phyloP scores from a whole-genome alignment of 2,113 vertebrate genomes.

The Petrocephalus zakoni region DNA sequence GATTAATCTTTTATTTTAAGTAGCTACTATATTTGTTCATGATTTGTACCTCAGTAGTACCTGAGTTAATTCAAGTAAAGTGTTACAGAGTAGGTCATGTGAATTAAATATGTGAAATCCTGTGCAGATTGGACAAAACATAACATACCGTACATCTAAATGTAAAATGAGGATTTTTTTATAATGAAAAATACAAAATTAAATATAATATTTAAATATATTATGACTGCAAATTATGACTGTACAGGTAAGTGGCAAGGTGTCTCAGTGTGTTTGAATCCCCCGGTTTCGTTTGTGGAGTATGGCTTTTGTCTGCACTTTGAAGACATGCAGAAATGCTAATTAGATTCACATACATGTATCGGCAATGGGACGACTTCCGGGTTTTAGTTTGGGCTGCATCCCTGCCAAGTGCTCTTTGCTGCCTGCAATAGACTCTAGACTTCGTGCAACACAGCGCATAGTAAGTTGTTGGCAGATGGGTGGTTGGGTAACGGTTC shows the following conservation, averaged over 20 bases:
- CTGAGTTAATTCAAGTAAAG: too few species aligned
- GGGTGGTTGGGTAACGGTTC: background rate
- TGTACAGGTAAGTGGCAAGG: background rate
- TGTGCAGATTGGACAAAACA: background rate
- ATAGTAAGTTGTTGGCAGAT: background rate
- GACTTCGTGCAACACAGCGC: background rate
- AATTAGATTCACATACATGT: background rate
- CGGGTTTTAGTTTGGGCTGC: background rate
- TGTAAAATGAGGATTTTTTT: background rate
- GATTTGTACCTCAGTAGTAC: too few species aligned
- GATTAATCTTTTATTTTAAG: background rate
- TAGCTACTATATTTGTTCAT: too few species aligned
- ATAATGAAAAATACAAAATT: background rate
- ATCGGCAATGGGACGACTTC: background rate
- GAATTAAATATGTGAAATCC: background rate
- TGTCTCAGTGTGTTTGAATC: background rate
- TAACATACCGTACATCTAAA: background rate
- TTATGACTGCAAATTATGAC: background rate
- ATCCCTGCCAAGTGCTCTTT: background rate
- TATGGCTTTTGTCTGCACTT: background rate
- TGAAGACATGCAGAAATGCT: background rate
- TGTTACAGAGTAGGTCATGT: too few species aligned
- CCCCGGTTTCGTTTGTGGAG: background rate
- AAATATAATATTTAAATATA: background rate
- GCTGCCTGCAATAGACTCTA: background rate